These are phyloP conservation scores for Drosophila erecta DNA, from an alignment of 1,140 invertebrate species.

Conservation along the genomic window DNA sequence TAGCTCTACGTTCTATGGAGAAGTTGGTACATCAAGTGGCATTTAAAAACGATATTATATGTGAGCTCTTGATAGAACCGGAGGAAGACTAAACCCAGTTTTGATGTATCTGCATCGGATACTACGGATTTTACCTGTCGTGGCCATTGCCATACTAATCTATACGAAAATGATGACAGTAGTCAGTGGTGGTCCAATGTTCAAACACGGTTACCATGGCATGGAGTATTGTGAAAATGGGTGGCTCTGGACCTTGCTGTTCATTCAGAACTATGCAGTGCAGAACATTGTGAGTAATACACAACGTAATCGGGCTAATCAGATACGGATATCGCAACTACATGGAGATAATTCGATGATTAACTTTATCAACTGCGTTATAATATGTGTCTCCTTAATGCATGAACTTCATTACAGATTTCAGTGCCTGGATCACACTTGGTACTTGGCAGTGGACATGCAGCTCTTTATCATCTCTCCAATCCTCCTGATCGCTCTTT, in stretches of 20 bases:
- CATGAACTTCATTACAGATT: slow-evolving; percentile 47
- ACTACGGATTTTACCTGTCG: slow-evolving; percentile 54
- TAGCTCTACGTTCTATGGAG: slow-evolving; percentile 87
- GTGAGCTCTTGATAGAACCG: slow-evolving; percentile 12
- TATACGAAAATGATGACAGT: slow-evolving; percentile 45
- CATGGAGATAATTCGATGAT: background rate
- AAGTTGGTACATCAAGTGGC: slow-evolving; percentile 85
- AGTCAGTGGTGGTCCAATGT: slow-evolving; percentile 47
- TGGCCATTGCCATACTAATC: slow-evolving; percentile 50
- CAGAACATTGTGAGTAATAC: slow-evolving; percentile 34
- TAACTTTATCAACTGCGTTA: background rate
- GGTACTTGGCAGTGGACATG: slow-evolving; percentile 95
- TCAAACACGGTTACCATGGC: slow-evolving; percentile 27
- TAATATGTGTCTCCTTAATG: background rate
- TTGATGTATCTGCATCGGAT: slow-evolving; percentile 70
- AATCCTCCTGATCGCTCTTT: slow-evolving; percentile 89
- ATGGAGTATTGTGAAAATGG: slow-evolving; percentile 56
- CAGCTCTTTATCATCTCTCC: slow-evolving; percentile 92
- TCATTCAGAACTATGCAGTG: slow-evolving; percentile 64
- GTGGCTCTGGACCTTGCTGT: slow-evolving; percentile 63
- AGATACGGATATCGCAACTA: background rate
- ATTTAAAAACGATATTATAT: background rate
- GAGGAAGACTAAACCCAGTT: slow-evolving; percentile 59
- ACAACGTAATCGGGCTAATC: background rate
- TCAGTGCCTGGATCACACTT: slow-evolving; percentile 94